Conservation (phyloP, 2,797 vertebrate genomes). For the Tinamus major region DNA sequence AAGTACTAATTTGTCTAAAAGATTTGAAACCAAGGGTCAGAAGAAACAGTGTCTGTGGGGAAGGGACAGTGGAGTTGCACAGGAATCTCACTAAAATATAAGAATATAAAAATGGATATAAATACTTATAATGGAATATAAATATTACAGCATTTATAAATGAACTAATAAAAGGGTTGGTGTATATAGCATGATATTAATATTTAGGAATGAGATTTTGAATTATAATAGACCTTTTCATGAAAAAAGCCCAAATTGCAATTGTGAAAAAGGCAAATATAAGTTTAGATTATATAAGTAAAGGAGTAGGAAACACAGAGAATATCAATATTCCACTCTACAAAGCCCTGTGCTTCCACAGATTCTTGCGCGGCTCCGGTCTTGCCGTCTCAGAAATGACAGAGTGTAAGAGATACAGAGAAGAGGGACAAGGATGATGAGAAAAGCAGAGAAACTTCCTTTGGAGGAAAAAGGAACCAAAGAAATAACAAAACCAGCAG, state of each 20-base stretch:
- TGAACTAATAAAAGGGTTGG: neutral
- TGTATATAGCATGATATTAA: neutral
- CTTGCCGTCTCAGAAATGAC: neutral
- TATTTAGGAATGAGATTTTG: neutral
- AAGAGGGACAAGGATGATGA: neutral
- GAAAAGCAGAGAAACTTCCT: neutral
- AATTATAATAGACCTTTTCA: neutral
- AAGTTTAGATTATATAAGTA: neutral
- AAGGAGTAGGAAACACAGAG: neutral
- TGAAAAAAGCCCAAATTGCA: neutral
- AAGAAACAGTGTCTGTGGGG: neutral
- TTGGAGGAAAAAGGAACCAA: neutral
- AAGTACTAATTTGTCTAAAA: neutral
- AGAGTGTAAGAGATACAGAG: neutral
- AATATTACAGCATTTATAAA: neutral
- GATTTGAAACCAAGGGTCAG: neutral
- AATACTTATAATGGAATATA: neutral
- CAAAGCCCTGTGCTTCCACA: neutral
- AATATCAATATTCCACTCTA: neutral
- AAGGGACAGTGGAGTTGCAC: neutral
- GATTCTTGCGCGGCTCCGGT: neutral
- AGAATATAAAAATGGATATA: neutral
- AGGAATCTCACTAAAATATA: neutral
- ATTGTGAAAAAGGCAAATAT: neutral
- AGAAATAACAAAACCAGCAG: rapidly evolving